Evolutionary conservation across 92 coral and sea anemone species (phyloP).

Genomic region (Porites rus): DNA sequence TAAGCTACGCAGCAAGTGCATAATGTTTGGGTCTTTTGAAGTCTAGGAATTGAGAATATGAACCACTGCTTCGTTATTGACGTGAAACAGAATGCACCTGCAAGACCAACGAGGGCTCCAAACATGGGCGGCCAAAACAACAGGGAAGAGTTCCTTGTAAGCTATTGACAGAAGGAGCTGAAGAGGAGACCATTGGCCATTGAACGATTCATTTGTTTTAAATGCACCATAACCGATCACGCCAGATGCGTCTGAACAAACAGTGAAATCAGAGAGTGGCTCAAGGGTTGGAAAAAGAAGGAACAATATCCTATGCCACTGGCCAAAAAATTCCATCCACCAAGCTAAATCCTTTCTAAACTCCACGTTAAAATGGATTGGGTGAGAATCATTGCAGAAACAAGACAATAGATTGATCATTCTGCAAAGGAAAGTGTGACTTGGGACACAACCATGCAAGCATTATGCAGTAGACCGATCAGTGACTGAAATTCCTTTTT

Average conservation of each 20-base stretch:
- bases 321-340: constrained; percentile 39
- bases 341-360: constrained; percentile 43
- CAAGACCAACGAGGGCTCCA: background rate
- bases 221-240: constrained; percentile 40
- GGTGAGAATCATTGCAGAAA: constrained; percentile 26
- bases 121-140: constrained; percentile 20
- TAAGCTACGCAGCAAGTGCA: too few species aligned
- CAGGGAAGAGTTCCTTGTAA: constrained; percentile 52
- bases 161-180: constrained; percentile 35
- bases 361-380: constrained; percentile 32
- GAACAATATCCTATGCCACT: constrained; percentile 59
- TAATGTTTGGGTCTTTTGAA: too few species aligned
- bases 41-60: background rate
- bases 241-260: constrained; percentile 30
- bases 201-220: constrained; percentile 27
- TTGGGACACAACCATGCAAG: constrained; percentile 28
- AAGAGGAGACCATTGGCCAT: constrained; percentile 31
- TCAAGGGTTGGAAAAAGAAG: constrained; percentile 26
- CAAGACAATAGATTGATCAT: constrained; percentile 34
- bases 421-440: constrained; percentile 28
- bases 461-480: constrained; percentile 17
- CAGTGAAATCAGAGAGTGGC: constrained; percentile 21
- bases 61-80: too few species aligned
- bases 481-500: constrained; percentile 24
- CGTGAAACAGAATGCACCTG: too few species aligned